phyloP scores from a whole-genome alignment of 2,888 invertebrate genomes.

The Microctonus brassicae region DNA sequence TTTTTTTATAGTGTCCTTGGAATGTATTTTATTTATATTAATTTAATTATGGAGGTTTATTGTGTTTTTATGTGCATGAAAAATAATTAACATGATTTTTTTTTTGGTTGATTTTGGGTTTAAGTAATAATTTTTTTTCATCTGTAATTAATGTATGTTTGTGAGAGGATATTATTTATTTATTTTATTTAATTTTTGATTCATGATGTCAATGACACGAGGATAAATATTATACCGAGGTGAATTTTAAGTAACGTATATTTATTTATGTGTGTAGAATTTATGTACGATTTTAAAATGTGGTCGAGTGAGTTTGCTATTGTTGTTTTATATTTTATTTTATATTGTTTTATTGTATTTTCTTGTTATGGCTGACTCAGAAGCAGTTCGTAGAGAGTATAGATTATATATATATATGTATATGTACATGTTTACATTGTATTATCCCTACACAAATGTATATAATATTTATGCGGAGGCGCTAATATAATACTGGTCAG shows the following conservation, averaged over 20 bases:
- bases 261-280: slow-evolving; percentile 20
- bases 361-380: no score
- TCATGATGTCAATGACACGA: slow-evolving; percentile 23
- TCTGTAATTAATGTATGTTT: background rate
- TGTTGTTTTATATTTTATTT: slow-evolving; percentile 1
- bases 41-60: no score
- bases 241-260: slow-evolving; percentile 8
- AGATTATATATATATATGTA: no score
- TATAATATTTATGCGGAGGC: slow-evolving; percentile 25
- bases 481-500: slow-evolving; percentile 47
- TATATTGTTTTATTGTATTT: background rate
- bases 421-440: no score
- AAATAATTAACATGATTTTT: no score
- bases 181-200: no score
- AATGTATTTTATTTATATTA: no score
- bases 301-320: slow-evolving; percentile 1
- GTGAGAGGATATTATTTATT: slow-evolving; percentile 8
- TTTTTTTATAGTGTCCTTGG: no score
- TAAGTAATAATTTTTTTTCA: no score
- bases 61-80: no score
- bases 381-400: no score
- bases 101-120: no score
- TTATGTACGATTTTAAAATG: slow-evolving; percentile 24
- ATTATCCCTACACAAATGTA: background rate
- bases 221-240: background rate